Evolutionary conservation across 2,888 invertebrate genomes (phyloP).

Genomic region (Graphium colonna): DNA sequence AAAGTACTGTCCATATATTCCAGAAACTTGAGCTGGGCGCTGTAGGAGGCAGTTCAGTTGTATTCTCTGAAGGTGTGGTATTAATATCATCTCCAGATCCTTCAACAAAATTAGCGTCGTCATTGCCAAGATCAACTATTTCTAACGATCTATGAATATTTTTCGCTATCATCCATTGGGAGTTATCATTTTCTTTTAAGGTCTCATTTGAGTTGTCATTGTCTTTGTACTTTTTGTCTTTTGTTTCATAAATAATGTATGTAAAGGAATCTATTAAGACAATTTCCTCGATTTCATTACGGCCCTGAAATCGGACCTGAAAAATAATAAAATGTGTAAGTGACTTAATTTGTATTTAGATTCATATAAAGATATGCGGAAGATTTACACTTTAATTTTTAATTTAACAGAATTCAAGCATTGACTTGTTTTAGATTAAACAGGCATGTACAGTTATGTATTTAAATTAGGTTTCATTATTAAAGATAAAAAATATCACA

Average conservation of each 20-base stretch:
- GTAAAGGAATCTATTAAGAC: slow-evolving; percentile 7
- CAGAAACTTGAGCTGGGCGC: slow-evolving; percentile 27
- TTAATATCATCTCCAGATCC: slow-evolving; percentile 4
- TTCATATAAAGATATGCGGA: neutral
- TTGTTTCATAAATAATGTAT: neutral
- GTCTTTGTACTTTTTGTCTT: neutral
- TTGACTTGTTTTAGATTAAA: neutral
- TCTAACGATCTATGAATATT: slow-evolving; percentile 5
- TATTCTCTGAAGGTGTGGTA: neutral
- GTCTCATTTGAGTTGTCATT: neutral
- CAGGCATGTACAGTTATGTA: neutral
- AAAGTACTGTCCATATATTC: slow-evolving; percentile 36
- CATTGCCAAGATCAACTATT: slow-evolving; percentile 12
- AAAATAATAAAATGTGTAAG: neutral
- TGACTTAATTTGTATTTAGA: neutral
- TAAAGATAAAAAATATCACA: neutral
- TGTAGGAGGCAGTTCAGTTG: neutral
- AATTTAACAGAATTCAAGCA: neutral
- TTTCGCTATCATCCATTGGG: slow-evolving; percentile 4
- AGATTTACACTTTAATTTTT: neutral
- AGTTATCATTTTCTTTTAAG: slow-evolving; percentile 3
- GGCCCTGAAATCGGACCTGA: slow-evolving; percentile 7
- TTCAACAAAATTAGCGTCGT: neutral
- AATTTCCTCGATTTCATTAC: neutral
- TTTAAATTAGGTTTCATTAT: too few species aligned